Evolutionary conservation across 1,140 invertebrate species (phyloP).

Genomic region (Tetramorium alpestre): DNA sequence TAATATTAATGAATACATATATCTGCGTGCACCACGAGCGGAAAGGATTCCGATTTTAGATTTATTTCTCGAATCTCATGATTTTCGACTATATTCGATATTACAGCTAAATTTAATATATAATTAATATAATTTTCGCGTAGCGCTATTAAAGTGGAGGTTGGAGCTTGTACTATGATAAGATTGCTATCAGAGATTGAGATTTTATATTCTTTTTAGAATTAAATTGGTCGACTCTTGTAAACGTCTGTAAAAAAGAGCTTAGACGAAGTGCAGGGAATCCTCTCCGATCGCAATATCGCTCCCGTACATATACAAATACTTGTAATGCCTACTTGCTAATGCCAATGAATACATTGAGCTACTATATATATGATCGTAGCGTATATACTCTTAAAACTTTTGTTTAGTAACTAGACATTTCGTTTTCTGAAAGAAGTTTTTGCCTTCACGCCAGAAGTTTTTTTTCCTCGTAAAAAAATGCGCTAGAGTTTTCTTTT

Average conservation of each 20-base stretch:
- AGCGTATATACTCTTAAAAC: conserved; percentile 70
- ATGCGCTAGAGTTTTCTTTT: not conserved
- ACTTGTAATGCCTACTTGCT: conserved; percentile 68
- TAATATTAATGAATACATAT: conserved; percentile 70
- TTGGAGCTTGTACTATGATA: conserved; percentile 1
- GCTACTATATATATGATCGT: conserved; percentile 74
- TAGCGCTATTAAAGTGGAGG: not conserved
- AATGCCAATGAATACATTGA: conserved; percentile 73
- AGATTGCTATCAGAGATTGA: conserved; percentile 27
- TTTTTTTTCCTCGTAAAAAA: conserved; percentile 65
- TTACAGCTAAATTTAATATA: conserved; percentile 31
- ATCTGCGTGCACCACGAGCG: conserved; percentile 61
- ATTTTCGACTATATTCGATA: conserved; percentile 8
- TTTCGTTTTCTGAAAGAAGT: conserved; percentile 65
- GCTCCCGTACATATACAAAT: conserved; percentile 64
- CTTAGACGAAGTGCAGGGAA: not conserved
- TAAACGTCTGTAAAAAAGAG: conserved; percentile 40
- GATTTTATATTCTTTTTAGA: conserved; percentile 3
- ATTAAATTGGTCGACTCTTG: conserved; percentile 35
- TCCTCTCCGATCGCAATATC: conserved; percentile 67
- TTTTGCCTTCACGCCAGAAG: conserved; percentile 55
- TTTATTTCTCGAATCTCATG: conserved; percentile 9
- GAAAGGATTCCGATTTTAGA: conserved; percentile 28
- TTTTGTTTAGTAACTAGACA: conserved; percentile 69
- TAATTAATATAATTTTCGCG: conserved; percentile 26